Evolutionary conservation across 2,113 vertebrate species (phyloP).

Genomic region (Morone saxatilis): DNA sequence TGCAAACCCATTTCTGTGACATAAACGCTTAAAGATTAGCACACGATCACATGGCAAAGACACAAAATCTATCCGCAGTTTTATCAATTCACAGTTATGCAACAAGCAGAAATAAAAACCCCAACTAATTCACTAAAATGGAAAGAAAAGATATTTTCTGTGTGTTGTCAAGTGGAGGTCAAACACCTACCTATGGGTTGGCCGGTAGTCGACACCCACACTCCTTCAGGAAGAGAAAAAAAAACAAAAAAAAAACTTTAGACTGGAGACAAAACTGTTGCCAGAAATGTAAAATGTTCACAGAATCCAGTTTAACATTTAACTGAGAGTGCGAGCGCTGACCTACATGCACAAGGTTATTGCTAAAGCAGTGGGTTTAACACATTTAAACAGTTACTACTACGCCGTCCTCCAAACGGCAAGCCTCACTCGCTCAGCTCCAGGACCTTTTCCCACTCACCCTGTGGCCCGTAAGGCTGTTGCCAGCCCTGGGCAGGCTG

Average conservation of each 20-base stretch:
- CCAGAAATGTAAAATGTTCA: conserved; percentile 25
- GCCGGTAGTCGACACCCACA: conserved; percentile 98
- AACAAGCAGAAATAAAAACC: conserved; percentile 32
- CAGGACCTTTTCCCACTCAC: conserved; percentile 87
- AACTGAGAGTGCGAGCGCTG: neutral
- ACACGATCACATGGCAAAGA: conserved; percentile 42
- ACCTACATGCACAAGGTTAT: conserved; percentile 13
- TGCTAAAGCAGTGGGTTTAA: conserved; percentile 38
- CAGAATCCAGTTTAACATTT: conserved; percentile 21
- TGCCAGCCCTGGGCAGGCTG: conserved; percentile 96
- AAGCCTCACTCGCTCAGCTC: conserved; percentile 74
- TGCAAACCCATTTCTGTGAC: conserved; percentile 46
- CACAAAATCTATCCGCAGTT: conserved; percentile 33
- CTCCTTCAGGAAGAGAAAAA: conserved; percentile 85
- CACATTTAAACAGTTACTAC: conserved; percentile 36
- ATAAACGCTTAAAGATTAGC: conserved; percentile 57
- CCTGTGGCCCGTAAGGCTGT: conserved; percentile 96
- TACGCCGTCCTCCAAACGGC: conserved; percentile 31
- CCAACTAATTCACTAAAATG: neutral
- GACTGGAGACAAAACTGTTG: conserved; percentile 19
- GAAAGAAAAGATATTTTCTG: conserved; percentile 20
- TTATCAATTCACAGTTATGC: conserved; percentile 29
- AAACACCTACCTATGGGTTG: conserved; percentile 93
- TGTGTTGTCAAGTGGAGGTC: conserved; percentile 10
- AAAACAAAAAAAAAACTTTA: conserved; percentile 21